Evolutionary conservation across 2,113 vertebrate species (phyloP), one percentile per base, ranked within the genome.

Genomic region (Stigmatopora argus): DNA sequence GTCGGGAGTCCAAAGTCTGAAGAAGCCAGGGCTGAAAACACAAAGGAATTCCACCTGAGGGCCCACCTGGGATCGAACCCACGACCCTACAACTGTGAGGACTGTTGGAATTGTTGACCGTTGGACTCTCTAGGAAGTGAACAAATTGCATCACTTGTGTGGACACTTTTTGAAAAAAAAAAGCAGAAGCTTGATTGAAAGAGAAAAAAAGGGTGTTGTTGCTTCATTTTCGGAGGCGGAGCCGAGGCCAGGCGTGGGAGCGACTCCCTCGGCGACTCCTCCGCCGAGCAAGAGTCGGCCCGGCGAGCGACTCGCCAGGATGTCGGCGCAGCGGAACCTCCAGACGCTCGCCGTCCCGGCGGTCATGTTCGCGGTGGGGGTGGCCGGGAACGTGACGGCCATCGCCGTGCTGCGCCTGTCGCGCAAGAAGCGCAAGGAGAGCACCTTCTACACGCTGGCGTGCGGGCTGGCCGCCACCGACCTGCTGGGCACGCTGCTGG

Each of bases 331-430:
- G 5, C 0, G 62, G 0, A 63, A 35, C 46, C 64, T 79, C 0
- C 12, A 4, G n/a, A 66, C 87, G 52, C 90, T 72, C 70, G 94
- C 94, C 74, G 94, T 97, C 79, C 96, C 96, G 11, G 90, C 87
- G 0, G 90, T 97, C 60, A 99, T 98, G 96, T 99, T 99, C 82
- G 92, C 97, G 65, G 93, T 97, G 26, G 96, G 96, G 12, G 95
- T 99, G 74, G 94, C 94, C 80, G 95, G 96, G 7, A 99, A 99
- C 71, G 90, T 94, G 60, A 92, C 93, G 12, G 96, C 96, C 71
- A 96, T 99, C 19, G 93, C 96, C 62, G 96, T 98, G 21, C 90
- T 99, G 18, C 93, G 94, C 73, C 95, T 96, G 61, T 94, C 96
- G 1, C 74, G 94, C 41, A 97, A 95, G 78, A 95, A 98, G 78